Base-by-base conservation (phyloP, 2,797 vertebrate species). In the Dryobates pubescens region DNA sequence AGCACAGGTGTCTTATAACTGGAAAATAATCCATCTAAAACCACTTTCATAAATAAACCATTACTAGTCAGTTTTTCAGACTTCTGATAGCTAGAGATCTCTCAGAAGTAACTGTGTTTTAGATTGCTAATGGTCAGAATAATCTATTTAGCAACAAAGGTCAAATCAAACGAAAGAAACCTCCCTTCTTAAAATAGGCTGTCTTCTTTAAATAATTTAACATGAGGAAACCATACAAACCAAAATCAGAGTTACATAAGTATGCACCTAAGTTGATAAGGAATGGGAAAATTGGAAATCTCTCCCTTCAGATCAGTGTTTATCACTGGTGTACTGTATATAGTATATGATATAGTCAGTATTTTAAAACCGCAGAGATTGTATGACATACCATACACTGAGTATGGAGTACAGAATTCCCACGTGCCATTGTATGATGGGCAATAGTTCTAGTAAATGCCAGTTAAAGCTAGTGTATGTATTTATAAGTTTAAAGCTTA, bases 401-500 rank as follows among this genome's bases (percentile, higher is more conserved):
- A 85, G 90, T 92, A 93, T 96, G 91, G 91, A 92, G 59, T 59
- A 91, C 53, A 94, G 92, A 96, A 94, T 95, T 94, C 94, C 79
- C 92, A 96, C 58, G 91, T 96, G 96, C 92, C 88, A 95, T 95
- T 96, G 85, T 96, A 96, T 84, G 94, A 95, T 95, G 95, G 94
- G 84, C 77, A 93, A 90, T 88, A 91, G 91, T 36, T 93, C 93
- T 10, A 96, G 92, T 47, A 94, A 96, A 93, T 92, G 95, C 91
- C 92, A 95, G 79, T 96, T 94, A 92, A 80, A 97, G 94, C 93
- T 92, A 95, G 90, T 38, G 89, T 96, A 96, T 65, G 93, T 59
- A 95, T 92, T 96, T 94, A 89, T 93, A 96, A 95, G 88, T 96
- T 92, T 90, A 93, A 94, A 94, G 79, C 62, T 95, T 96, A 96